Evolutionary conservation across 2,797 vertebrate genomes (phyloP).

Genomic region (Phalanger gymnotis): DNA sequence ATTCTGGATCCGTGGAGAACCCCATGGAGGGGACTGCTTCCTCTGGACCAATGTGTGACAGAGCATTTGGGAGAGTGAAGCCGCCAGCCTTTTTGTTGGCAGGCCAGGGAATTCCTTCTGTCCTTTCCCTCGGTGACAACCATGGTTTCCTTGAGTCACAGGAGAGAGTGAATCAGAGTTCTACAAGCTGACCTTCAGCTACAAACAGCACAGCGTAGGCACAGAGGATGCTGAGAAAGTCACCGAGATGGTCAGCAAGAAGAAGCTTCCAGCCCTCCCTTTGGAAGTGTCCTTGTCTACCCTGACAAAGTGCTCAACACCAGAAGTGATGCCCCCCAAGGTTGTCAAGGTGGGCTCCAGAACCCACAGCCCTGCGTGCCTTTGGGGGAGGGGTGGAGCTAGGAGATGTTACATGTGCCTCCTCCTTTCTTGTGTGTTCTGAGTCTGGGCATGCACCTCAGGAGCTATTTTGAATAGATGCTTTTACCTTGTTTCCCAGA

Average conservation of each 20-base stretch:
- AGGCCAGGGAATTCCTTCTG: neutral
- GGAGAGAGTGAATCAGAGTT: constrained; percentile 80
- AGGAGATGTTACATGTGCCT: neutral
- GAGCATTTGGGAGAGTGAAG: neutral
- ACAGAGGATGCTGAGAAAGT: constrained; percentile 62
- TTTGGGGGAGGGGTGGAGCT: neutral
- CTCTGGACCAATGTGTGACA: neutral
- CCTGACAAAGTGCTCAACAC: constrained; percentile 74
- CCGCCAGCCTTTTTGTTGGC: neutral
- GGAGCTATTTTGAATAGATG: neutral
- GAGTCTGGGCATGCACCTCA: neutral
- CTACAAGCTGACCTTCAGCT: constrained; percentile 82
- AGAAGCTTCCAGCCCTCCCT: constrained; percentile 26
- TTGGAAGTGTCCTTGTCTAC: constrained; percentile 77
- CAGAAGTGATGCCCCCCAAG: constrained; percentile 59
- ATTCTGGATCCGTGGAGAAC: neutral
- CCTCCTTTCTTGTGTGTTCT: neutral
- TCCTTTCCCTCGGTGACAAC: neutral
- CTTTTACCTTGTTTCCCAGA: constrained; percentile 77
- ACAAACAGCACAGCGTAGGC: constrained; percentile 71
- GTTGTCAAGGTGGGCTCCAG: constrained; percentile 14
- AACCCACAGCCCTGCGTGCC: neutral
- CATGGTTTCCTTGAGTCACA: constrained; percentile 71
- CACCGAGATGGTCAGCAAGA: constrained; percentile 44
- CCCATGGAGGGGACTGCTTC: neutral